Evolutionary conservation across 2,113 vertebrate species (phyloP).

Genomic region (Emydocephalus ijimae): DNA sequence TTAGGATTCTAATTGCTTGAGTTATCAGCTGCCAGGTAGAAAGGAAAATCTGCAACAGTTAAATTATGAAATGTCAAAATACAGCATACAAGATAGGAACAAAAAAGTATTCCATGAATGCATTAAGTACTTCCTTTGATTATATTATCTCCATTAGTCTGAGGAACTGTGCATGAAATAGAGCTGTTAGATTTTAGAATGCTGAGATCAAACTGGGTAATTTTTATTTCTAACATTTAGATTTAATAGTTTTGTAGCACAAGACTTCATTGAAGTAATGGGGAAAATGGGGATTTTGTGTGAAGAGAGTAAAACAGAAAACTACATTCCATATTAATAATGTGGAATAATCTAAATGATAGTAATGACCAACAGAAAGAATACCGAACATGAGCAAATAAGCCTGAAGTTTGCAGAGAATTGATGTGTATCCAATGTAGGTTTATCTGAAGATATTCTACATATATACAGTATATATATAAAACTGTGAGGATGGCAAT

Average conservation of each 20-base stretch:
- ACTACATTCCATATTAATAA: neutral
- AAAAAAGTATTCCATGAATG: conserved; percentile 29
- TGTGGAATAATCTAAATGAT: neutral
- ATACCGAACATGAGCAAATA: neutral
- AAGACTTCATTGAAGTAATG: conserved; percentile 14
- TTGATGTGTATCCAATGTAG: neutral
- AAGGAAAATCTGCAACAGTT: conserved; percentile 34
- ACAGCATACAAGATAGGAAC: conserved; percentile 45
- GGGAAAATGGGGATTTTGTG: neutral
- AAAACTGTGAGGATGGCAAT: neutral
- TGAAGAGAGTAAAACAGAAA: neutral
- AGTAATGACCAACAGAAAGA: neutral
- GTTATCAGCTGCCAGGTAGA: conserved; percentile 40
- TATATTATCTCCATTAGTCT: conserved; percentile 43
- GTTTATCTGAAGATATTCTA: neutral
- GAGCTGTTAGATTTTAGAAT: conserved; percentile 35
- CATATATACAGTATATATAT: neutral
- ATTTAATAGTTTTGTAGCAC: conserved; percentile 31
- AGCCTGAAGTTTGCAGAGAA: neutral
- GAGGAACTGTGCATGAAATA: conserved; percentile 33
- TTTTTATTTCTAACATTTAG: conserved; percentile 41
- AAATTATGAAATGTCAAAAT: conserved; percentile 45
- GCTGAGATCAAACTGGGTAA: conserved; percentile 43
- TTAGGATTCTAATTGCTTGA: conserved; percentile 35
- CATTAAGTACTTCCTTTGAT: conserved; percentile 58